Conservation (phyloP, 2,888 invertebrate species). For the Drosophila atripex region DNA sequence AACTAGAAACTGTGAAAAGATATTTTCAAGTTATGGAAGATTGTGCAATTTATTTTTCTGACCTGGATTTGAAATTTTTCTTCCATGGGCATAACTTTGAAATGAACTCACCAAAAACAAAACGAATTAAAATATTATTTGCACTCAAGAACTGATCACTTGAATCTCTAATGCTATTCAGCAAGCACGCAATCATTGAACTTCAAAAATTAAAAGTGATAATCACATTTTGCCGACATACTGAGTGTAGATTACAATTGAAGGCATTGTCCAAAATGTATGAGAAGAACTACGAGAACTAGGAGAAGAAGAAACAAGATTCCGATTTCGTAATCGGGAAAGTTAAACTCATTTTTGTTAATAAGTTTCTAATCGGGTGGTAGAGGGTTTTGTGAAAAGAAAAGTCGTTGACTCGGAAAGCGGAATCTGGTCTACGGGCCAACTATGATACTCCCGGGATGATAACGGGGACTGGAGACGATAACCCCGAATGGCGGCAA, state of each 20-base stretch:
- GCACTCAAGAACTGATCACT: not conserved
- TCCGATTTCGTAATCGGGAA: not conserved
- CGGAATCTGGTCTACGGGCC: constrained; percentile 20
- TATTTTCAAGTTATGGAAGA: too few species aligned
- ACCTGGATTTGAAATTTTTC: too few species aligned
- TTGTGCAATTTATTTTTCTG: too few species aligned
- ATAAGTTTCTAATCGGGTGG: not conserved
- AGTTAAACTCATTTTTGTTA: not conserved
- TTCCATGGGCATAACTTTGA: too few species aligned
- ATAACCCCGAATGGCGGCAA: constrained; percentile 36
- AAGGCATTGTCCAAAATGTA: not conserved
- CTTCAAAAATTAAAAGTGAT: not conserved
- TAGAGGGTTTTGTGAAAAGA: not conserved
- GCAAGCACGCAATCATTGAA: not conserved
- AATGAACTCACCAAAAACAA: too few species aligned
- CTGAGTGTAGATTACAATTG: not conserved
- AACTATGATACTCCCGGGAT: constrained; percentile 31
- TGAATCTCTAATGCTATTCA: not conserved
- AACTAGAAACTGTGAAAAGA: too few species aligned
- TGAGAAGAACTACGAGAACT: not conserved
- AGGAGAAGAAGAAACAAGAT: not conserved
- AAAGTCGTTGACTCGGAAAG: not conserved
- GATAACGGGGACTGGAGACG: constrained; percentile 35
- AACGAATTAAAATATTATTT: not conserved
- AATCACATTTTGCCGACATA: not conserved